Percentiles rank a stretch among this genome's conserved stretches.
These are phyloP conservation scores for Psittacara wagleri DNA, from an alignment of 2,113 vertebrate species.

Conservation along the genomic window DNA sequence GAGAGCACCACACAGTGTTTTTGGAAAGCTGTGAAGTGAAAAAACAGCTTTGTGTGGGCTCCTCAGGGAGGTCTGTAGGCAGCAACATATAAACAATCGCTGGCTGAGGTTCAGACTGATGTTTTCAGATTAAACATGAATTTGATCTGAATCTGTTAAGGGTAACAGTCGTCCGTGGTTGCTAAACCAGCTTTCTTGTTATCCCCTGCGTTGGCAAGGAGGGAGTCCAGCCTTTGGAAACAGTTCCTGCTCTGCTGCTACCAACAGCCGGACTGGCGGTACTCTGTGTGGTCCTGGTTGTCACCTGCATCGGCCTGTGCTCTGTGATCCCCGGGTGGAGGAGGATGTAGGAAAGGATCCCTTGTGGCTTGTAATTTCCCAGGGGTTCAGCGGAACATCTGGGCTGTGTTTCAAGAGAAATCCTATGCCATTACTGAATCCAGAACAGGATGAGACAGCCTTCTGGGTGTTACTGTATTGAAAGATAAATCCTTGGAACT, in stretches of 20 bases:
- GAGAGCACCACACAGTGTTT: not conserved
- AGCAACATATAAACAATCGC: not conserved
- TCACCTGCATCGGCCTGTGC: not conserved
- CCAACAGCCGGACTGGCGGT: not conserved
- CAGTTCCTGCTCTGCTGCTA: not conserved
- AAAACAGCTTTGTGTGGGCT: not conserved
- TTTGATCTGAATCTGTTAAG: not conserved
- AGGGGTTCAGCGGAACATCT: not conserved
- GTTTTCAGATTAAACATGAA: not conserved
- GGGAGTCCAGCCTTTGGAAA: not conserved
- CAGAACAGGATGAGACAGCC: not conserved
- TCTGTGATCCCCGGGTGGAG: not conserved
- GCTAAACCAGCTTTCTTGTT: not conserved
- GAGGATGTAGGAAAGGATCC: not conserved
- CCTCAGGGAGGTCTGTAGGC: not conserved
- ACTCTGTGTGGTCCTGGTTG: not conserved
- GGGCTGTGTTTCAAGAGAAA: not conserved
- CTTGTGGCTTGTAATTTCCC: not conserved
- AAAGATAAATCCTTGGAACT: not conserved
- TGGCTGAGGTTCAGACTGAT: not conserved
- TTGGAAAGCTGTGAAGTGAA: not conserved
- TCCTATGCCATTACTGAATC: not conserved
- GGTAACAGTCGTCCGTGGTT: not conserved
- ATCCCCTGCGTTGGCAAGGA: rapidly evolving
- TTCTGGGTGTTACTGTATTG: not conserved